Percentiles rank a stretch among this genome's conserved stretches.
Conservation (phyloP, 2,113 vertebrate genomes). For the Amazona vittata region DNA sequence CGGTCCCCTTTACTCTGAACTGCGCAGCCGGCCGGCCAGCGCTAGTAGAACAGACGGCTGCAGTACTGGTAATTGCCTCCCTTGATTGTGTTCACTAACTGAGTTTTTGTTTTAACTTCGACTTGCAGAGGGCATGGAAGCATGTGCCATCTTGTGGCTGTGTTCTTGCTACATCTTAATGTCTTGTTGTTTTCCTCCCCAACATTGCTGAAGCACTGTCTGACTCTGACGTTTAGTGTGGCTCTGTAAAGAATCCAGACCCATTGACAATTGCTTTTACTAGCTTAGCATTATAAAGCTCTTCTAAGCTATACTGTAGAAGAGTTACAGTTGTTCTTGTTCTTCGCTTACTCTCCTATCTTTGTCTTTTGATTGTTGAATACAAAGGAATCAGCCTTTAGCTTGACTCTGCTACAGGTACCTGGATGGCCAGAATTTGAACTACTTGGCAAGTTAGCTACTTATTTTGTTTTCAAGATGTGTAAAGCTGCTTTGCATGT, state of each 20-base stretch:
- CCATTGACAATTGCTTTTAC: conserved; percentile 67
- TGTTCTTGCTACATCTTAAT: conserved; percentile 82
- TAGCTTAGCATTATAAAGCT: conserved; percentile 64
- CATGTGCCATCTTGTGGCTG: conserved; percentile 85
- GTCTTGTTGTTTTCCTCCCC: conserved; percentile 76
- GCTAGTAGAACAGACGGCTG: conserved; percentile 98
- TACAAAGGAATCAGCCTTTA: conserved; percentile 67
- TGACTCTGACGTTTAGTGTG: conserved; percentile 78
- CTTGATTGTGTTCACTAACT: conserved; percentile 84
- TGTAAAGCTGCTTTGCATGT: conserved; percentile 63
- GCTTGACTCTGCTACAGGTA: conserved; percentile 72
- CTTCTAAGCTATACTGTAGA: conserved; percentile 63
- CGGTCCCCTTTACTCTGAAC: conserved; percentile 95
- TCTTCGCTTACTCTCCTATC: conserved; percentile 56
- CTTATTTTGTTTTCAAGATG: conserved; percentile 4
- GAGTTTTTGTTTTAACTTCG: conserved; percentile 79
- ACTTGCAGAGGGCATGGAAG: conserved; percentile 84
- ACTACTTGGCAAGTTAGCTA: conserved; percentile 70
- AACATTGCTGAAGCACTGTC: conserved; percentile 77
- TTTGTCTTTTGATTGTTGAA: conserved; percentile 63
- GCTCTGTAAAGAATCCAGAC: conserved; percentile 73
- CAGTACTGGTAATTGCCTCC: conserved; percentile 97
- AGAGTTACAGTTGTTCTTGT: conserved; percentile 58
- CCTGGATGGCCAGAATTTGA: conserved; percentile 73
- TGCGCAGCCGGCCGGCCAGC: conserved; percentile 93